Conservation (phyloP, 2,888 invertebrate genomes). For the Blastobasis adustella region DNA sequence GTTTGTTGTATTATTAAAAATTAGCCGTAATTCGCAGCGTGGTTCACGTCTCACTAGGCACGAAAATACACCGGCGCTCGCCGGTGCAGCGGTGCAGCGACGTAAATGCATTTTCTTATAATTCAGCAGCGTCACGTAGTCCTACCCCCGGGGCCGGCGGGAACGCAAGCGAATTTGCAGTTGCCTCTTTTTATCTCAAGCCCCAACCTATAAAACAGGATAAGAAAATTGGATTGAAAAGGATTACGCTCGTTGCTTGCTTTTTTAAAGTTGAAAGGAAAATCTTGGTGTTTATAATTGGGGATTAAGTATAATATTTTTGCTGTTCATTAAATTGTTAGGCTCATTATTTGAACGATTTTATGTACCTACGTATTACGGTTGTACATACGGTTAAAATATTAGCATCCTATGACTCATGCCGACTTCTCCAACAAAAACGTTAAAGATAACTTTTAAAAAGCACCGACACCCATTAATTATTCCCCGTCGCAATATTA, state of each 20-base stretch:
- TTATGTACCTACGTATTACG: too few species aligned
- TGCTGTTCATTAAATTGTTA: too few species aligned
- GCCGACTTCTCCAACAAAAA: too few species aligned
- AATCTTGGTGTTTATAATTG: too few species aligned
- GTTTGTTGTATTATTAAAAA: slow-evolving; percentile 17
- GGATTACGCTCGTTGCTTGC: slow-evolving; percentile 18
- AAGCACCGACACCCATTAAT: background rate
- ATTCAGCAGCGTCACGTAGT: slow-evolving; percentile 70
- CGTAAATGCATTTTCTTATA: slow-evolving; percentile 74
- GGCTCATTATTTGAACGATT: too few species aligned
- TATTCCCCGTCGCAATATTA: background rate
- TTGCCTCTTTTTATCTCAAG: slow-evolving; percentile 62
- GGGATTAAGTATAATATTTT: too few species aligned
- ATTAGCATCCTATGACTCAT: too few species aligned
- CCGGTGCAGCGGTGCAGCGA: slow-evolving; percentile 32
- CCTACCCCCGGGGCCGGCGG: slow-evolving; percentile 49
- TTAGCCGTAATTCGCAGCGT: slow-evolving; percentile 43
- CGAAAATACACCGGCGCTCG: slow-evolving; percentile 45
- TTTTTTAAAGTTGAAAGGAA: too few species aligned
- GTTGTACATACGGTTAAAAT: too few species aligned
- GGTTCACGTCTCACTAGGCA: slow-evolving; percentile 44
- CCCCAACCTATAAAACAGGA: slow-evolving; percentile 53
- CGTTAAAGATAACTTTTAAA: too few species aligned
- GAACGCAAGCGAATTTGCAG: slow-evolving; percentile 67
- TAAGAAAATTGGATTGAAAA: slow-evolving; percentile 58